These are phyloP conservation scores for Calephelis virginiensis DNA, from an alignment of 1,140 invertebrate species.

Conservation along the genomic window DNA sequence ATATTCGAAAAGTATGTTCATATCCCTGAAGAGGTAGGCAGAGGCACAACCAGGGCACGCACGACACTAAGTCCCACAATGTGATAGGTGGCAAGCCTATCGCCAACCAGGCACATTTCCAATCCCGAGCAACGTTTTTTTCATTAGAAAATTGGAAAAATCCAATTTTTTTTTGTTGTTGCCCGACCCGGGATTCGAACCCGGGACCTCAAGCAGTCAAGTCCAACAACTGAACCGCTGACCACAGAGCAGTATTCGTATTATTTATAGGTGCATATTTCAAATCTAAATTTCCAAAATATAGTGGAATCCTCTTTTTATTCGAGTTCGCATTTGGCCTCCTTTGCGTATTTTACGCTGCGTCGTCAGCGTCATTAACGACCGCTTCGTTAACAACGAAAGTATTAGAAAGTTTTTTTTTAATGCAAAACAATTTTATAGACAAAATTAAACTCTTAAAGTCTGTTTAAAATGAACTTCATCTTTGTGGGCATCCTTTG, in stretches of 20 bases:
- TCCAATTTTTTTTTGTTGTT: no score
- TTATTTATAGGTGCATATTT: neutral
- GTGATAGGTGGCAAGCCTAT: no score
- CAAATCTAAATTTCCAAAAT: neutral
- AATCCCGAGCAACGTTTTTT: no score
- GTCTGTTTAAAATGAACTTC: constrained; percentile 33
- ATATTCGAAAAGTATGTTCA: no score
- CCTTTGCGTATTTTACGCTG: constrained; percentile 2
- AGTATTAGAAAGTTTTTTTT: constrained; percentile 45
- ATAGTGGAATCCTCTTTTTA: neutral
- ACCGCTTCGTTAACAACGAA: constrained; percentile 40
- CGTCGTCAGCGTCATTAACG: constrained; percentile 39
- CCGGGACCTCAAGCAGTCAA: no score
- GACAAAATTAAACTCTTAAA: constrained; percentile 33
- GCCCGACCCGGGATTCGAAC: no score
- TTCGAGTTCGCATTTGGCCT: neutral
- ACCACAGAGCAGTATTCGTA: constrained; percentile 25
- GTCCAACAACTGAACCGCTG: no score
- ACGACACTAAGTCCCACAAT: no score
- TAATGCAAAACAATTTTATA: constrained; percentile 45
- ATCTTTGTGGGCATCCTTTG: constrained; percentile 20
- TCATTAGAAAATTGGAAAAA: no score
- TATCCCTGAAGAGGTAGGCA: no score
- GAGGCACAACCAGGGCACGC: no score
- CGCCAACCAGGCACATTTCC: no score